Evolutionary conservation across 1,140 invertebrate species (phyloP), one percentile per base, ranked within the genome.

Genomic region (Globodera ellingtonae): DNA sequence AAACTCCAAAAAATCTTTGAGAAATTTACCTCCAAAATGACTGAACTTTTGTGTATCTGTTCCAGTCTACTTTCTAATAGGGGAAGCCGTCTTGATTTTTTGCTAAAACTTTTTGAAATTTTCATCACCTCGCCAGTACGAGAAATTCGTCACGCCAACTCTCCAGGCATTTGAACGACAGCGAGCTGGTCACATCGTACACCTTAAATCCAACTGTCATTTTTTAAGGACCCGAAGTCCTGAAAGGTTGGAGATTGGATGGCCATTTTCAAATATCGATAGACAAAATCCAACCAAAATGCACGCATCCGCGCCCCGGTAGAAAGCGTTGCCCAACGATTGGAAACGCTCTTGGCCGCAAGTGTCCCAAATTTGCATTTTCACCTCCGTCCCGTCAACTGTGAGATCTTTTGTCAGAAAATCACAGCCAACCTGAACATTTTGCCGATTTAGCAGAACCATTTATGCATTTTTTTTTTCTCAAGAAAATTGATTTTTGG

Each of bases 81-180:
- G 24, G 24, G 24, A 24, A 15, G 56, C 13, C 13, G 56, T 15
- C 56, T 18, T 5, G 56, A 15, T 15, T 59, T 59, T 59, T 59
- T 5, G 56, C 13, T 15, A 18, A 13, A 35, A 24, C 24, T 24
- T 24, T 24, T 24, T 24, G 24, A 24, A 24, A 24, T 24, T 24
- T 24, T 24, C 24, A 24, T 24, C 9, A 70, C 67, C 46, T 67
- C 67, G 97, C 95, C 91, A 98, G 92, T 90, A 99, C 98, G 83
- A 99, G 92, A 91, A 99, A 99, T 90, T 99, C 97, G 91, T 99
- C 97, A 89, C 96, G 92, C 97, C 97, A 99, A 87, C 94, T 95
- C 89, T 99, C 97, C 82, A 99, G 92, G 83, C 95, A 96, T 92
- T 98, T 98, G 90, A 99, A 99, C 82, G 95, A 95, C 89, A 93